A percentile compares a stretch with the other conserved stretches of the same genome.
phyloP scores from a whole-genome alignment of 2,888 invertebrate species.

The Phorcus lineatus region DNA sequence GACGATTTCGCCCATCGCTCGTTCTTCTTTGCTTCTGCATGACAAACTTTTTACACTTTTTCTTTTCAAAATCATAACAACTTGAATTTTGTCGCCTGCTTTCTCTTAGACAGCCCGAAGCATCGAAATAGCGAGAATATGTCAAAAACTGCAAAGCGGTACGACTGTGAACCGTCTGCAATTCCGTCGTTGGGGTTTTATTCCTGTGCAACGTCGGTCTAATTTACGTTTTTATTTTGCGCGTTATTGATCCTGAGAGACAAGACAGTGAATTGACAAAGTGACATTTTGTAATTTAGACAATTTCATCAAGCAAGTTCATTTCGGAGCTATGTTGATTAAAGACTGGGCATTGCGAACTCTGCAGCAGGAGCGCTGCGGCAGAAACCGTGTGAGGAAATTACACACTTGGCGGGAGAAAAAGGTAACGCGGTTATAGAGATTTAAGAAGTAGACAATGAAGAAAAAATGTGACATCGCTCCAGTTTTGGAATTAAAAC shows the following conservation, averaged over 20 bases:
- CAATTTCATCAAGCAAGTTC: slow-evolving; percentile 24
- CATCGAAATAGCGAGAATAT: slow-evolving; percentile 9
- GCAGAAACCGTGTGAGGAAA: slow-evolving; percentile 19
- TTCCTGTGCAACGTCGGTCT: not conserved
- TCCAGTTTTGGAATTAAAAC: slow-evolving; percentile 18
- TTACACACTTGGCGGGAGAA: slow-evolving; percentile 18
- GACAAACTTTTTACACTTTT: not conserved
- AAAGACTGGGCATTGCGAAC: slow-evolving; percentile 1
- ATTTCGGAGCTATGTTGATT: slow-evolving; percentile 15
- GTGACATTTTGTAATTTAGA: slow-evolving; percentile 25
- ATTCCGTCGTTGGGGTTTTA: slow-evolving; percentile 1
- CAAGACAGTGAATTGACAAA: slow-evolving; percentile 23
- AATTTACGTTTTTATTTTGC: slow-evolving; percentile 22
- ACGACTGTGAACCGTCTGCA: not conserved
- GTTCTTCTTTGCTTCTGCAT: not conserved
- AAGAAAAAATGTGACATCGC: not conserved
- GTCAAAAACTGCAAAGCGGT: slow-evolving; percentile 16
- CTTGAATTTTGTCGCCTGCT: slow-evolving; percentile 19
- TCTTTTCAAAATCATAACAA: slow-evolving; percentile 20
- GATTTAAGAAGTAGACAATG: slow-evolving; percentile 2
- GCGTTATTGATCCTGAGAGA: slow-evolving; percentile 20
- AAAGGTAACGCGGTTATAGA: slow-evolving; percentile 2
- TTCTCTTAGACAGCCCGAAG: slow-evolving; percentile 11
- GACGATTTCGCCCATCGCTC: not conserved
- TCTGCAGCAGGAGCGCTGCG: slow-evolving; percentile 4